Conservation (phyloP, 2,797 vertebrate genomes). For the Anas bahamensis region DNA sequence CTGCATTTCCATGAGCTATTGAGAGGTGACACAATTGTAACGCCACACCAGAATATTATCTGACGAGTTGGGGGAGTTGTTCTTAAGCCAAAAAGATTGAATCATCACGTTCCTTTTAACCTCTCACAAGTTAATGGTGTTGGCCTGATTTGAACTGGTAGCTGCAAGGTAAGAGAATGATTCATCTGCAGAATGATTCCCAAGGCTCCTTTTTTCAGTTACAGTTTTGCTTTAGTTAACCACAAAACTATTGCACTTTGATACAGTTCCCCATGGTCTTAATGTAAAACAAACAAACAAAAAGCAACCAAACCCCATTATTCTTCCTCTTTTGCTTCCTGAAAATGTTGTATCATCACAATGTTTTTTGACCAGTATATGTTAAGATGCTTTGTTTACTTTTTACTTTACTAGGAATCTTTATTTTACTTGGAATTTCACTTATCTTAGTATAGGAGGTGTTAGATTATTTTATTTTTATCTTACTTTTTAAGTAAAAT, state of each 20-base stretch:
- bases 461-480: neutral
- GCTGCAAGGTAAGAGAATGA: neutral
- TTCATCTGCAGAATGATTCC: neutral
- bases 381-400: neutral
- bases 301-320: neutral
- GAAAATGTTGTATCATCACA: neutral
- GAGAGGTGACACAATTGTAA: conserved; percentile 50
- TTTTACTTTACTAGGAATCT: neutral
- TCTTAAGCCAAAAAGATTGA: conserved; percentile 32
- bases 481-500: neutral
- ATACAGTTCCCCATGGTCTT: neutral
- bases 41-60: conserved; percentile 27
- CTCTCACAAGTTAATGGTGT: neutral
- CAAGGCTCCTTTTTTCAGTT: neutral
- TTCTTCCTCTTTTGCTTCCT: neutral
- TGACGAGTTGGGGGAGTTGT: neutral
- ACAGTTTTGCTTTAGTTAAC: neutral
- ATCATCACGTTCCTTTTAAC: conserved; percentile 58
- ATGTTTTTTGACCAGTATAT: neutral
- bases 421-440: neutral
- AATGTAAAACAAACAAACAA: neutral
- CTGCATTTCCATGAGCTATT: conserved; percentile 38
- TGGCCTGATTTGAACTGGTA: conserved; percentile 29
- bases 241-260: neutral
- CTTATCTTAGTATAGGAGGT: neutral